Percentiles rank a stretch among this genome's conserved stretches.
phyloP scores from a whole-genome alignment of 2,113 vertebrate genomes.

The Spilogale gracilis region DNA sequence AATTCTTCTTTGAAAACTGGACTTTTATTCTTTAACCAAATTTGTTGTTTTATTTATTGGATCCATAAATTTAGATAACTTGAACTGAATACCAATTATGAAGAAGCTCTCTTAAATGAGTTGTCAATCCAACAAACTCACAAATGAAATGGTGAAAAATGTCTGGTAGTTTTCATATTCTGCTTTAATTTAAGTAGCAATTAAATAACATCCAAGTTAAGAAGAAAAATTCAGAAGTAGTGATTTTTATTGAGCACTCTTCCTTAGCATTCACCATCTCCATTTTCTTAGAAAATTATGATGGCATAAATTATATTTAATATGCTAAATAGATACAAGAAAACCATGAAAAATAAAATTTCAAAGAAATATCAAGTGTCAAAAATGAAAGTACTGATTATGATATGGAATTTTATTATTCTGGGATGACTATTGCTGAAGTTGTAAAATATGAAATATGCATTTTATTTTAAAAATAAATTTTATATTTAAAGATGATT shows the following conservation, averaged over 20 bases:
- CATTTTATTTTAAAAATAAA: not conserved
- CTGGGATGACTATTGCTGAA: not conserved
- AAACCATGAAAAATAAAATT: not conserved
- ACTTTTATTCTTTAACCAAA: not conserved
- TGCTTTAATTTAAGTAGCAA: not conserved
- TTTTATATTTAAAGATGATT: not conserved
- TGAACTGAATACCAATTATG: not conserved
- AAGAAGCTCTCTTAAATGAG: not conserved
- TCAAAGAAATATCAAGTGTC: not conserved
- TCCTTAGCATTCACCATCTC: not conserved
- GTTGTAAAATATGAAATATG: not conserved
- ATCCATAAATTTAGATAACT: not conserved
- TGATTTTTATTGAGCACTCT: not conserved
- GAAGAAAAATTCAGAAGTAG: not conserved
- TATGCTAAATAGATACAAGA: not conserved
- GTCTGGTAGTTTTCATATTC: not conserved
- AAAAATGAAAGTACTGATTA: not conserved
- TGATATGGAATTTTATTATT: not conserved
- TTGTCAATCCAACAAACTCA: not conserved
- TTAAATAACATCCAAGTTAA: not conserved
- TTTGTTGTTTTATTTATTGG: not conserved
- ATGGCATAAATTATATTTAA: not conserved
- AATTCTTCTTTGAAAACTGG: not conserved
- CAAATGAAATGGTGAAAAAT: constrained; percentile 8
- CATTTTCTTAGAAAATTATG: not conserved